Percentiles rank a stretch among this genome's conserved stretches.
These are phyloP conservation scores for Glaucidium brasilianum DNA, from an alignment of 2,113 vertebrate genomes.

Conservation along the genomic window DNA sequence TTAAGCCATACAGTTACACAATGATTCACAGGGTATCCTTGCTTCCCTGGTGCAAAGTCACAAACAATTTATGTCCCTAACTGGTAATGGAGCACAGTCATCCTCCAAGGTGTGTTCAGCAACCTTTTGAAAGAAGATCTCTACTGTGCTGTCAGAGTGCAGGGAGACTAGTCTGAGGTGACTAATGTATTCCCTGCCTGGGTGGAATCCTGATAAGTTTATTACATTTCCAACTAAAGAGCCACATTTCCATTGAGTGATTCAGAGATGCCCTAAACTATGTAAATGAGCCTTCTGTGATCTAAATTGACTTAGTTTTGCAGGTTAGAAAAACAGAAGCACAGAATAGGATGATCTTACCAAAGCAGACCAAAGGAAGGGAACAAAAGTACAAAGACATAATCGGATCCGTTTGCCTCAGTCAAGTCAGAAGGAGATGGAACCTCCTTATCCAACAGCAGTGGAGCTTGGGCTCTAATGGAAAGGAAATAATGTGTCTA, in stretches of 20 bases:
- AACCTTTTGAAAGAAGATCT: not conserved
- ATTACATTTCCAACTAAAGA: not conserved
- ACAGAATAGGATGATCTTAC: not conserved
- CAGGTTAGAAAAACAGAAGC: not conserved
- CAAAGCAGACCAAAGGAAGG: not conserved
- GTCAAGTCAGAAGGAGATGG: not conserved
- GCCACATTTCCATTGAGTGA: not conserved
- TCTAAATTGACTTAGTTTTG: not conserved
- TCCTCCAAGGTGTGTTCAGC: not conserved
- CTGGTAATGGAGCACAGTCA: not conserved
- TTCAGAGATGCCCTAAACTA: not conserved
- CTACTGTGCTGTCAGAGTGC: not conserved
- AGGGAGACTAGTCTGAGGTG: not conserved
- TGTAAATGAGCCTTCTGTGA: not conserved
- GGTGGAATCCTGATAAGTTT: not conserved
- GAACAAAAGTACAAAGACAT: not conserved
- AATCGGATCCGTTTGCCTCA: not conserved
- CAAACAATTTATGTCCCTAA: not conserved
- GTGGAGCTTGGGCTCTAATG: slow-evolving; percentile 26
- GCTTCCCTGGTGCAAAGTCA: not conserved
- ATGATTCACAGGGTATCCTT: not conserved
- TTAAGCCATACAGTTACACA: not conserved
- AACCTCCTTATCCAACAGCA: not conserved
- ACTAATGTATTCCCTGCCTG: slow-evolving; percentile 2
- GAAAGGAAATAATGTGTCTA: slow-evolving; percentile 59